Base-by-base conservation (phyloP, 2,888 invertebrate species). In the Catotricha subobsoleta region DNA sequence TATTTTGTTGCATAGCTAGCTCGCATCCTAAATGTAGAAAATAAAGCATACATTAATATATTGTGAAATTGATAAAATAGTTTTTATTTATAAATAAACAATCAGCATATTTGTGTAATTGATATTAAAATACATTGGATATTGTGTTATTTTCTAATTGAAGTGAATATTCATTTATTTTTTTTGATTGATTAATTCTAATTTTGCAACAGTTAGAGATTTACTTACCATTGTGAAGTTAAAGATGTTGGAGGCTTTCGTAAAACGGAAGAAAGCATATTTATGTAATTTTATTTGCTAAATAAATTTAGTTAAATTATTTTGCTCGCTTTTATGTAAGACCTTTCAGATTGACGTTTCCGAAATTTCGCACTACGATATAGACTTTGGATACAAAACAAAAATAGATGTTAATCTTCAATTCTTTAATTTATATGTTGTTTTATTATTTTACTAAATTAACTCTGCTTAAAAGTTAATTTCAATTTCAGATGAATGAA, bases 261-360 rank as follows among this genome's bases (percentile, higher is more conserved):
- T 16, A 46, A 35, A 21, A 46, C 33, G 18, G 43, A 43, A 12
- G 41, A 41, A 9, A 36, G 23, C 46, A 46, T 46, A 18, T 41
- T 38, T 18, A 12, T 12, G 3, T 21, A 8, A 19, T 31, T 9
- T 31, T 19, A 15, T 28, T 7, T 36, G 9, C 3, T 13, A 31
- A 1, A 9, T 12, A 39, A 39, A 21, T 31, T 18, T 30, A 21
- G 16, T 16, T 29, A 23, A 13, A 15, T 9, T 12, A 13, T 18
- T 18, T 23, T 12, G n/a, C 3, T 20, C 27, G 20, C 23, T 21
- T 35, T 36, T 36, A 36, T 36, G 25, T 36, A 36, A 36, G 36
- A 36, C 15, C 36, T 25, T 3, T 10, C 31, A 36, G 13, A n/a
- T 25, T 36, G 36, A 23, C 36, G 13, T 15, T 34, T 34, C 34